A percentile compares a stretch with the other conserved stretches of the same genome.
phyloP scores from a whole-genome alignment of 2,888 invertebrate species.

The Cactoblastis cactorum region DNA sequence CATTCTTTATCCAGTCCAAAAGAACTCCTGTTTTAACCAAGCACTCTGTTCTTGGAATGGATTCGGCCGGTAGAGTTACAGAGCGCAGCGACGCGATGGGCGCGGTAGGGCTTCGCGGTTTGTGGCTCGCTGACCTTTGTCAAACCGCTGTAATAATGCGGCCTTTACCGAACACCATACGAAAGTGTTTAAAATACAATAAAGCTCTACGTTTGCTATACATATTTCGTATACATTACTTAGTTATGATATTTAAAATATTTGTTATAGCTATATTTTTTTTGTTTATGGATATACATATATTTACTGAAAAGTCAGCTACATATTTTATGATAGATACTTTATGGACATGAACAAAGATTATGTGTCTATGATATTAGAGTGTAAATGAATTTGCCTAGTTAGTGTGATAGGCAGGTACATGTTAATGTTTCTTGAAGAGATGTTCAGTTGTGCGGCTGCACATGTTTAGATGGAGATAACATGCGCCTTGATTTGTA shows the following conservation, averaged over 20 bases:
- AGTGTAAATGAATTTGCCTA: too few relatives aligned
- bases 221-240: background rate
- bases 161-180: slow-evolving; percentile 1
- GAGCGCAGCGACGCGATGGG: background rate
- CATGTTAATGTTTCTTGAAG: slow-evolving; percentile 16
- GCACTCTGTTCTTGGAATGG: too few relatives aligned
- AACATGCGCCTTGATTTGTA: slow-evolving; percentile 33
- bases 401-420: slow-evolving; percentile 1
- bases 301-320: too few relatives aligned
- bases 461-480: slow-evolving; percentile 27
- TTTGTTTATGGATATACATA: too few relatives aligned
- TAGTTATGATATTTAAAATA: too few relatives aligned
- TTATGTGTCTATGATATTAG: too few relatives aligned
- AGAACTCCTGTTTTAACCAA: too few relatives aligned
- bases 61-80: too few relatives aligned
- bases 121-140: slow-evolving; percentile 21
- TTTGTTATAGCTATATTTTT: too few relatives aligned
- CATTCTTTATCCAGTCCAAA: too few relatives aligned
- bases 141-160: background rate
- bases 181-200: slow-evolving; percentile 2
- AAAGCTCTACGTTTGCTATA: background rate
- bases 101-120: slow-evolving; percentile 42
- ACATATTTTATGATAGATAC: too few relatives aligned
- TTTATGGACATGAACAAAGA: too few relatives aligned
- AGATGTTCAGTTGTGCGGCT: slow-evolving; percentile 15